Conservation (phyloP, 2,888 invertebrate genomes). For the Pomacea canaliculata region DNA sequence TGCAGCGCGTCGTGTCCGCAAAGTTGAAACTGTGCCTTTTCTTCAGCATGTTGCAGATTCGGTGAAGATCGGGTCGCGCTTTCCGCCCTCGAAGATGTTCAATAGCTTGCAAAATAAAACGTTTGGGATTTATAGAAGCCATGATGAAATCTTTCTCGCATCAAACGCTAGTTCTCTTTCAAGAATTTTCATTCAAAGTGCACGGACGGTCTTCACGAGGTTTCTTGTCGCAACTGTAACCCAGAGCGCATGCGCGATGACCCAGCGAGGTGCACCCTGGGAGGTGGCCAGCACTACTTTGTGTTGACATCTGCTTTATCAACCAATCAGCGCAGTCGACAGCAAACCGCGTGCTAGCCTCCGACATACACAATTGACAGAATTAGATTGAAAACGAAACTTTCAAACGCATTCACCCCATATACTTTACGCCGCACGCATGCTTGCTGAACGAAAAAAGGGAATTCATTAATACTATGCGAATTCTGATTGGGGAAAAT, state of each 20-base stretch:
- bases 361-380: background rate
- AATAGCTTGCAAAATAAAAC: conserved; percentile 84
- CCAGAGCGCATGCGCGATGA: conserved; percentile 8
- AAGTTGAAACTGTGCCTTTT: conserved; percentile 80
- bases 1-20: conserved; percentile 74
- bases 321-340: background rate
- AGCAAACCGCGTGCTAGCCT: background rate
- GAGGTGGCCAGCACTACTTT: conserved; percentile 4
- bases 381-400: too few species aligned
- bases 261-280: conserved; percentile 2
- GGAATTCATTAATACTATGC: too few species aligned
- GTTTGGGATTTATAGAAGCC: conserved; percentile 70
- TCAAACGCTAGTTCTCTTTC: background rate
- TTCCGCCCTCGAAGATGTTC: conserved; percentile 85
- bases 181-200: background rate
- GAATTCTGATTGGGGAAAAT: too few species aligned
- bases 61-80: conserved; percentile 84
- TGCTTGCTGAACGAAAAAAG: too few species aligned
- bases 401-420: too few species aligned
- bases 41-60: conserved; percentile 84
- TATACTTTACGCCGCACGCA: too few species aligned
- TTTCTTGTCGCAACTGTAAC: background rate
- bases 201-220: conserved; percentile 2
- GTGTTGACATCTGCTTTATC: conserved; percentile 9
- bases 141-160: conserved; percentile 22